Conservation (phyloP, 2,888 invertebrate genomes). For the Melanostoma scalare region DNA sequence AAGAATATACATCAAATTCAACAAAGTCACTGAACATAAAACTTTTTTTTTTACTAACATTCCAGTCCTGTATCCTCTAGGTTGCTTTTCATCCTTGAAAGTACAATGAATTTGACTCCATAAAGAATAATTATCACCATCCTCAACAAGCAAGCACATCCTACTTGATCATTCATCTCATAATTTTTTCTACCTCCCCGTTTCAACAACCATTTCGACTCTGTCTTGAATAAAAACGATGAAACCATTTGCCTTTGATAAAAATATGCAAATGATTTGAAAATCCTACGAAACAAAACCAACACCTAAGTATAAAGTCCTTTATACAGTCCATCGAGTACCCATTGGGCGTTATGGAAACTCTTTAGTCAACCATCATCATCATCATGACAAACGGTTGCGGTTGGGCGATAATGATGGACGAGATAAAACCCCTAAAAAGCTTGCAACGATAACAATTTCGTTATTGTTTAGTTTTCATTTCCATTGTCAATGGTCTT, state of each 20-base stretch:
- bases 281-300: constrained; percentile 17
- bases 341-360: constrained; percentile 47
- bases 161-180: too few species aligned
- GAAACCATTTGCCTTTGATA: constrained; percentile 14
- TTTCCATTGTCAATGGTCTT: constrained; percentile 64
- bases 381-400: constrained; percentile 1
- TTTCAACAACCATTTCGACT: not conserved
- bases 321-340: constrained; percentile 33
- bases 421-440: constrained; percentile 29
- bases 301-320: constrained; percentile 21
- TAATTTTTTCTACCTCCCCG: too few species aligned
- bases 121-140: too few species aligned
- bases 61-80: too few species aligned
- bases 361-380: constrained; percentile 30
- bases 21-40: too few species aligned
- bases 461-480: constrained; percentile 67
- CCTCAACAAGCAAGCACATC: too few species aligned
- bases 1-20: too few species aligned
- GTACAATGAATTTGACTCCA: too few species aligned
- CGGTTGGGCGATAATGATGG: constrained; percentile 6
- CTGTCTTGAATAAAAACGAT: constrained; percentile 17
- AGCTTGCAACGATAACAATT: constrained; percentile 24
- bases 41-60: too few species aligned
- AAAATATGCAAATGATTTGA: constrained; percentile 13
- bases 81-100: too few species aligned